A percentile compares a stretch with the other conserved stretches of the same genome.
These are phyloP conservation scores for Fragum sueziense DNA, from an alignment of 2,888 invertebrate genomes.

Conservation along the genomic window DNA sequence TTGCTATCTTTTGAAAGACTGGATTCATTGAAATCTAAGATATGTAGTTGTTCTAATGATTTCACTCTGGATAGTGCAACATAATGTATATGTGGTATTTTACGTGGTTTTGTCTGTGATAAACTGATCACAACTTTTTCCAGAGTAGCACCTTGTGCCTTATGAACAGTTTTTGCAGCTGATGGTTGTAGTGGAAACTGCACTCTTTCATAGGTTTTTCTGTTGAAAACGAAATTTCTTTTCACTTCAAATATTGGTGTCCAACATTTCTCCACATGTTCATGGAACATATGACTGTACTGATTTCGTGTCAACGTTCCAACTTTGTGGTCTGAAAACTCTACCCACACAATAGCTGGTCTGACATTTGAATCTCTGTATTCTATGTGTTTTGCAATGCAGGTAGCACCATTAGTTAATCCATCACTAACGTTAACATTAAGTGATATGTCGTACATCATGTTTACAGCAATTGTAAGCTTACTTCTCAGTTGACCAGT, in stretches of 20 bases:
- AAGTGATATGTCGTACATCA: conserved; percentile 42
- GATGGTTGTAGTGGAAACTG: conserved; percentile 52
- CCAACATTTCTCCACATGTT: conserved; percentile 25
- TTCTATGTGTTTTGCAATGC: conserved; percentile 35
- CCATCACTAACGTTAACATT: conserved; percentile 47
- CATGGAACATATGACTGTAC: too few species aligned
- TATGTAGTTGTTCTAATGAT: conserved; percentile 24
- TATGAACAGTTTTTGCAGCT: conserved; percentile 47
- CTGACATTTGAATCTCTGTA: conserved; percentile 10
- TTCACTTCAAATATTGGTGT: conserved; percentile 51
- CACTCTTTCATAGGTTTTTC: conserved; percentile 38
- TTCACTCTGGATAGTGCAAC: conserved; percentile 45
- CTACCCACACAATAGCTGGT: neutral
- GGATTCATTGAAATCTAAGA: conserved; percentile 35
- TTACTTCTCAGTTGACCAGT: conserved; percentile 23
- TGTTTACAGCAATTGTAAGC: conserved; percentile 3
- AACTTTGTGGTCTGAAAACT: neutral
- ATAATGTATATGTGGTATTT: conserved; percentile 48
- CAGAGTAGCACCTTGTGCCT: conserved; percentile 46
- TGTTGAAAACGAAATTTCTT: conserved; percentile 40
- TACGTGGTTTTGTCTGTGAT: neutral
- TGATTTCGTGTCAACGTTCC: neutral
- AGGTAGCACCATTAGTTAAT: conserved; percentile 44
- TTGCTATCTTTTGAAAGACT: conserved; percentile 12
- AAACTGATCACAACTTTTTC: conserved; percentile 21